These are phyloP conservation scores for Oncorhynchus keta DNA, from an alignment of 2,113 vertebrate species.

Conservation along the genomic window DNA sequence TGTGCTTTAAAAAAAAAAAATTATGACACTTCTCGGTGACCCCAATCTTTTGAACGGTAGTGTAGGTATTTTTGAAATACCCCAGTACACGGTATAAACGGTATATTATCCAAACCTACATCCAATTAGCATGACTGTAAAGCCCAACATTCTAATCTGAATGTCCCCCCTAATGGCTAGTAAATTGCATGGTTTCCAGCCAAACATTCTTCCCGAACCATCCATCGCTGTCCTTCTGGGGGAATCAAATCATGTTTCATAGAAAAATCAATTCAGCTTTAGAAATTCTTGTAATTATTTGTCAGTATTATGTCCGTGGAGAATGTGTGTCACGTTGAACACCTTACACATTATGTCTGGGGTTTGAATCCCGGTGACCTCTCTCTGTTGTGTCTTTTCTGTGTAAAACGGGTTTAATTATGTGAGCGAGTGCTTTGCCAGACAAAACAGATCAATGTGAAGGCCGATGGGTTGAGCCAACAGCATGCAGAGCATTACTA, in stretches of 20 bases:
- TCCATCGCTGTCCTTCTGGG: background rate
- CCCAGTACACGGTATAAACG: background rate
- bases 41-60: too few species aligned
- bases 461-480: conserved; percentile 30
- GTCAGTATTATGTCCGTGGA: background rate
- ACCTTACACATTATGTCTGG: conserved; percentile 2
- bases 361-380: conserved; percentile 6
- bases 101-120: background rate
- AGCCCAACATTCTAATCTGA: background rate
- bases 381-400: conserved; percentile 30
- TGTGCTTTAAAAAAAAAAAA: too few species aligned
- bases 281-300: background rate
- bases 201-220: background rate
- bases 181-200: background rate
- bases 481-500: conserved; percentile 41
- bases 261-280: conserved; percentile 7
- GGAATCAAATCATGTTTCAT: conserved; percentile 4
- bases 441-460: conserved; percentile 44
- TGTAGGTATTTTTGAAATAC: background rate
- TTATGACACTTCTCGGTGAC: too few species aligned
- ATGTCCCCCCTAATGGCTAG: background rate
- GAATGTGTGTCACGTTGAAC: background rate
- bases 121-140: conserved; percentile 2
- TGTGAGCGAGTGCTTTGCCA: conserved; percentile 20
- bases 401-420: conserved; percentile 1